Percentiles rank a stretch among this genome's conserved stretches.
phyloP scores from a whole-genome alignment of 23 tunicate species.

The Corella eumyota region DNA sequence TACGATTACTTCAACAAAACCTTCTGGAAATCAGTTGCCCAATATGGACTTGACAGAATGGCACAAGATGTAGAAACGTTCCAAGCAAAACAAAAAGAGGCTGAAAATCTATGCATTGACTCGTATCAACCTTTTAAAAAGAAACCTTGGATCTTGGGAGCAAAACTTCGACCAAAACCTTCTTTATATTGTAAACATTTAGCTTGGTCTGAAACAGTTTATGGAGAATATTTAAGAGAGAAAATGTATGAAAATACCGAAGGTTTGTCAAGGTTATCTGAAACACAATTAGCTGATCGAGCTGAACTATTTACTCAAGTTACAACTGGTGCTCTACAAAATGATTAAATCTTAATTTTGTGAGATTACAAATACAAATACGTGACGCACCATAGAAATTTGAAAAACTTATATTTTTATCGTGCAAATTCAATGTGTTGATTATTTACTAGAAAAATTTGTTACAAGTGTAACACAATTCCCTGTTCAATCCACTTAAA shows the following conservation, averaged over 20 bases:
- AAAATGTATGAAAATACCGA: slow-evolving; percentile 85
- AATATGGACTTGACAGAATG: slow-evolving; percentile 69
- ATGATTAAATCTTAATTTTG: slow-evolving; percentile 13
- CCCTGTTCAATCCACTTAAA: too few relatives aligned
- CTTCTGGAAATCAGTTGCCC: slow-evolving; percentile 78
- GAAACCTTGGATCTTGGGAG: slow-evolving; percentile 99
- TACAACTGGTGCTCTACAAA: slow-evolving; percentile 82
- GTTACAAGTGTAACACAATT: too few relatives aligned
- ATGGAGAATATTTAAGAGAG: slow-evolving; percentile 88
- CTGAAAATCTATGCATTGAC: slow-evolving; percentile 83
- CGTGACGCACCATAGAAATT: not conserved
- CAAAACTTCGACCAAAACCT: slow-evolving; percentile 80
- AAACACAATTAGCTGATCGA: slow-evolving; percentile 24
- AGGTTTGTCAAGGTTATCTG: slow-evolving; percentile 37
- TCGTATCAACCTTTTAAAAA: slow-evolving; percentile 94
- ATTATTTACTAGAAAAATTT: too few relatives aligned
- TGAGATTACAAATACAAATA: too few relatives aligned
- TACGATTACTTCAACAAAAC: slow-evolving; percentile 88
- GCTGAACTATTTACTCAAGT: slow-evolving; percentile 58
- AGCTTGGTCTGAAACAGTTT: slow-evolving; percentile 97
- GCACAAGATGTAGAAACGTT: slow-evolving; percentile 62
- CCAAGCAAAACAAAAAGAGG: slow-evolving; percentile 82
- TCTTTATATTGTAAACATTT: slow-evolving; percentile 84
- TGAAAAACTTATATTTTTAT: too few relatives aligned
- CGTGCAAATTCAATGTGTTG: too few relatives aligned